Conservation (phyloP, 2,888 invertebrate genomes). For the Synanthedon andrenaeformis region DNA sequence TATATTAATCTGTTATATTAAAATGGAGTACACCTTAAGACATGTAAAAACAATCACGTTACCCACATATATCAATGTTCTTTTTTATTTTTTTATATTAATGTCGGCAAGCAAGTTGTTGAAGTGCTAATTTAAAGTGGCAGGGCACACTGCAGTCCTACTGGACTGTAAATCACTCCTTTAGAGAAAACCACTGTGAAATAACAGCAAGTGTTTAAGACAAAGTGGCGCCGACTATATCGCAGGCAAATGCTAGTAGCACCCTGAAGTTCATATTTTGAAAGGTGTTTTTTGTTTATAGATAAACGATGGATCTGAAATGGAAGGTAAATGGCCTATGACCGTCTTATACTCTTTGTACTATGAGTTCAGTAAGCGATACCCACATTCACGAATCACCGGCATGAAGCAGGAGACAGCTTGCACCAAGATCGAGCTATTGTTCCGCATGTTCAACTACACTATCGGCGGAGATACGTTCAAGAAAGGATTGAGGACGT, state of each 20-base stretch:
- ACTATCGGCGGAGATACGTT: slow-evolving; percentile 84
- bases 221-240: no score
- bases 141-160: no score
- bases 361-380: slow-evolving; percentile 83
- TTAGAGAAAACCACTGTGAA: no score
- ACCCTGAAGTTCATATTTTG: no score
- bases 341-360: slow-evolving; percentile 82
- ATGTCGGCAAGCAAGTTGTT: no score
- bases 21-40: background rate
- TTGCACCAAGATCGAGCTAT: slow-evolving; percentile 79
- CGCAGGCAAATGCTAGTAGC: no score
- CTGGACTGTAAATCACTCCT: no score
- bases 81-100: no score
- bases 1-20: slow-evolving; percentile 21
- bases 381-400: slow-evolving; percentile 81
- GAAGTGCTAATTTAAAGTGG: no score
- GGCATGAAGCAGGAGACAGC: slow-evolving; percentile 81
- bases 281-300: slow-evolving; percentile 20
- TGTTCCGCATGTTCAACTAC: slow-evolving; percentile 91
- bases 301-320: slow-evolving; percentile 78
- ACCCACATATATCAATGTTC: no score
- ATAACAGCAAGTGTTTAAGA: no score
- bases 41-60: no score
- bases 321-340: slow-evolving; percentile 85
- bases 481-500: slow-evolving; percentile 76